Percentiles rank a stretch among this genome's conserved stretches.
phyloP scores from a whole-genome alignment of 2,888 invertebrate species.

The Cylloceria caligata region DNA sequence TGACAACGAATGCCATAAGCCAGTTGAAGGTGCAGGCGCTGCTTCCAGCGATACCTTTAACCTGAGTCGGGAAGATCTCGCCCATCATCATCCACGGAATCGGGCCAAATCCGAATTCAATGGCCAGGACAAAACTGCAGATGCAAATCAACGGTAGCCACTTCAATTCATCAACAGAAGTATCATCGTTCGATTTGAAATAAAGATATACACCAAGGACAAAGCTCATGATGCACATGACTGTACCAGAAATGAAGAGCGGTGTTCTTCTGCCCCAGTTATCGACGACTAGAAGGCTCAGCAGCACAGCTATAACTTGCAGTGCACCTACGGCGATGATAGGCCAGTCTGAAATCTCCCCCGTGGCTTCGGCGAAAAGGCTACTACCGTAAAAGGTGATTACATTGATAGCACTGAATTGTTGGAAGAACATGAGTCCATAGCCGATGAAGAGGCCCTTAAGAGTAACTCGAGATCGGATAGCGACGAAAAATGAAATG shows the following conservation, averaged over 20 bases:
- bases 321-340: conserved; percentile 50
- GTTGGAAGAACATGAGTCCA: conserved; percentile 95
- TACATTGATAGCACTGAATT: conserved; percentile 93
- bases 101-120: conserved; percentile 94
- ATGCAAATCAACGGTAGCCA: conserved; percentile 92
- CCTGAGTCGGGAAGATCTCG: conserved; percentile 92
- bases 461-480: conserved; percentile 87
- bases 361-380: conserved; percentile 89
- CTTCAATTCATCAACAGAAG: conserved; percentile 86
- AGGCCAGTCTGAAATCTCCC: conserved; percentile 83
- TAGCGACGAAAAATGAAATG: conserved; percentile 86
- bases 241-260: conserved; percentile 90
- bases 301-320: conserved; percentile 46
- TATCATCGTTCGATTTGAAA: conserved; percentile 66
- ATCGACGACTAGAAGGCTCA: conserved; percentile 92
- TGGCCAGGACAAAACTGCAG: conserved; percentile 91
- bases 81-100: conserved; percentile 95
- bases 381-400: conserved; percentile 92
- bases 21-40: conserved; percentile 93
- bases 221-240: conserved; percentile 90
- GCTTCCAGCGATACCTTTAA: conserved; percentile 91
- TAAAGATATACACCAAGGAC: conserved; percentile 91
- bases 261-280: conserved; percentile 92
- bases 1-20: conserved; percentile 92
- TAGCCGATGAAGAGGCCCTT: conserved; percentile 91